A percentile compares a stretch with the other conserved stretches of the same genome.
Conservation (phyloP, 2,888 invertebrate species). For the Rhamnusium bicolor region DNA sequence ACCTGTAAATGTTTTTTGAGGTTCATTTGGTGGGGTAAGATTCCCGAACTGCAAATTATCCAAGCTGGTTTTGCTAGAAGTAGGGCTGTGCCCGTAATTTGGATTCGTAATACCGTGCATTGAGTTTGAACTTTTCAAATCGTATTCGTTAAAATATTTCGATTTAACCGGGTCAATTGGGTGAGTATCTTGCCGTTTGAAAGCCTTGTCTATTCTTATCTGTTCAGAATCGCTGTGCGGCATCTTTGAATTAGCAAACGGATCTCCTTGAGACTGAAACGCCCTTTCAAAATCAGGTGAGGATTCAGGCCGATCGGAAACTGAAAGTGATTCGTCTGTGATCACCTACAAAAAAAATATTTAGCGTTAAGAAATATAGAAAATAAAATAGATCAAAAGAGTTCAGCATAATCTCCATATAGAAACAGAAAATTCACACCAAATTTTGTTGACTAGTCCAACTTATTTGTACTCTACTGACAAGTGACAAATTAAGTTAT, state of each 20-base stretch:
- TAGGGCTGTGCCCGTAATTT: constrained; percentile 66
- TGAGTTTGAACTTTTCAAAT: constrained; percentile 59
- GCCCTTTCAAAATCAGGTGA: constrained; percentile 61
- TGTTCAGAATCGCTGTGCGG: constrained; percentile 62
- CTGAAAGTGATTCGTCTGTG: constrained; percentile 46
- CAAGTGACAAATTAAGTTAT: too few relatives aligned
- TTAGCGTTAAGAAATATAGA: too few relatives aligned
- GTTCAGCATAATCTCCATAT: too few relatives aligned
- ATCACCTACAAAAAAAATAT: constrained; percentile 53
- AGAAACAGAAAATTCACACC: too few relatives aligned
- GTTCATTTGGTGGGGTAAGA: constrained; percentile 55
- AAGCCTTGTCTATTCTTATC: constrained; percentile 67
- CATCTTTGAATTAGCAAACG: constrained; percentile 35
- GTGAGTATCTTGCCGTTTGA: constrained; percentile 64
- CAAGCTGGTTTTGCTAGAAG: constrained; percentile 62
- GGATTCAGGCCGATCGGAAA: constrained; percentile 37
- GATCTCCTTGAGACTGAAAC: constrained; percentile 52
- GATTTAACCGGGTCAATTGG: constrained; percentile 51
- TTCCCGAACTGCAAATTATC: constrained; percentile 59
- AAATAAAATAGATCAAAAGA: too few relatives aligned
- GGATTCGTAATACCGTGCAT: constrained; percentile 70
- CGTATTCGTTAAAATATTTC: constrained; percentile 49
- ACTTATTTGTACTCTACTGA: too few relatives aligned
- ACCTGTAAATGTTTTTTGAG: constrained; percentile 45
- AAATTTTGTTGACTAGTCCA: too few relatives aligned